Evolutionary conservation across 1,140 invertebrate genomes (phyloP).

Genomic region (Drosophila gunungcola): DNA sequence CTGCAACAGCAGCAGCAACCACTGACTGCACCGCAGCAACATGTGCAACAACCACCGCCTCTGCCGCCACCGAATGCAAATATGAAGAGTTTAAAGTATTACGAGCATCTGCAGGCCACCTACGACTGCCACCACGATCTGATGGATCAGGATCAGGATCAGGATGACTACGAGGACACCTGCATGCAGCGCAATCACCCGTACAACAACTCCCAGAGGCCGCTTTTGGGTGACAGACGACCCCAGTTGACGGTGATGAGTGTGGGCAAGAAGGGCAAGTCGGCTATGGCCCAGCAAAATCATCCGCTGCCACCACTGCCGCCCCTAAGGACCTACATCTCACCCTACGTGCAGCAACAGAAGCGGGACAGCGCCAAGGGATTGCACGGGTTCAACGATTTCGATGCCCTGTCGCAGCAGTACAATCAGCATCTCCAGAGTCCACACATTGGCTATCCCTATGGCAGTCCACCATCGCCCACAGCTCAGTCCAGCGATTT

Average conservation of each 20-base stretch:
- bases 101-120: constrained; percentile 54
- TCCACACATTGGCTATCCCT: constrained; percentile 77
- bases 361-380: constrained; percentile 78
- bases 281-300: not conserved
- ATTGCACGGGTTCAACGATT: constrained; percentile 79
- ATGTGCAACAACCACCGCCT: constrained; percentile 40
- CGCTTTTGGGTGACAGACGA: constrained; percentile 67
- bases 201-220: constrained; percentile 75
- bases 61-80: constrained; percentile 64
- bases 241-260: constrained; percentile 43
- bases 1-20: constrained; percentile 6
- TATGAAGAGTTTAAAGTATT: constrained; percentile 60
- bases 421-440: constrained; percentile 77
- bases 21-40: constrained; percentile 9
- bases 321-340: constrained; percentile 43
- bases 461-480: constrained; percentile 78
- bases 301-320: constrained; percentile 31
- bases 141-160: constrained; percentile 37
- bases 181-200: constrained; percentile 76
- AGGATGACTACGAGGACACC: constrained; percentile 72
- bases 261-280: constrained; percentile 45
- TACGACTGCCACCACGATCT: constrained; percentile 53
- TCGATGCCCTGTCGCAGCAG: constrained; percentile 78
- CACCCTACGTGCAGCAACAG: constrained; percentile 77
- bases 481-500: constrained; percentile 70